Evolutionary conservation across 2,113 vertebrate genomes (phyloP).

Genomic region (Pelobates fuscus): DNA sequence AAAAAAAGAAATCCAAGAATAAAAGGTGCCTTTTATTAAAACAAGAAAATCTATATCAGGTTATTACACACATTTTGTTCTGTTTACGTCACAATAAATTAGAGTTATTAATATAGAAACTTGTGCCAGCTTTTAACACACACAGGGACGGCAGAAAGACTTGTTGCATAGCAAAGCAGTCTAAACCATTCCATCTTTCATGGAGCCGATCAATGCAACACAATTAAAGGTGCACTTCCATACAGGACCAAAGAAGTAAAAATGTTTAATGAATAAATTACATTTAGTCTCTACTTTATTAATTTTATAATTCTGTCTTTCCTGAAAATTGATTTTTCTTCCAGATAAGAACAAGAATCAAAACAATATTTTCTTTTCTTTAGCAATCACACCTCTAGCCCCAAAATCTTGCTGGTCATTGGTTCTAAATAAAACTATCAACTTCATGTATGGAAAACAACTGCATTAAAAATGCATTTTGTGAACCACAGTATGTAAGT

Average conservation of each 20-base stretch:
- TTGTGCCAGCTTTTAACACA: slow-evolving; percentile 34
- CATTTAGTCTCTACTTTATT: no score
- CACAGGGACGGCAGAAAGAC: slow-evolving; percentile 9
- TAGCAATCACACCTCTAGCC: no score
- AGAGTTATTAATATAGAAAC: slow-evolving; percentile 27
- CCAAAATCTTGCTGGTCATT: no score
- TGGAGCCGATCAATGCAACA: background rate
- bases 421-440: no score
- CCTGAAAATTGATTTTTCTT: no score
- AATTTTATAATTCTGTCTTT: no score
- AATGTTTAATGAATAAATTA: background rate
- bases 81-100: slow-evolving; percentile 62
- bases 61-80: slow-evolving; percentile 47
- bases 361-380: no score
- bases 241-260: background rate
- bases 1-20: slow-evolving; percentile 39
- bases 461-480: no score
- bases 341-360: no score
- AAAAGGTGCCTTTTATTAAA: slow-evolving; percentile 50
- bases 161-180: slow-evolving; percentile 1
- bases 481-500: no score
- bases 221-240: background rate
- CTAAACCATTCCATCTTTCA: background rate
- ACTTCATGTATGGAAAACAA: no score
- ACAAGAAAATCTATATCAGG: slow-evolving; percentile 49